Percentiles rank a stretch among this genome's conserved stretches.
Conservation (phyloP, 2,888 invertebrate genomes). For the Apantesis nais region DNA sequence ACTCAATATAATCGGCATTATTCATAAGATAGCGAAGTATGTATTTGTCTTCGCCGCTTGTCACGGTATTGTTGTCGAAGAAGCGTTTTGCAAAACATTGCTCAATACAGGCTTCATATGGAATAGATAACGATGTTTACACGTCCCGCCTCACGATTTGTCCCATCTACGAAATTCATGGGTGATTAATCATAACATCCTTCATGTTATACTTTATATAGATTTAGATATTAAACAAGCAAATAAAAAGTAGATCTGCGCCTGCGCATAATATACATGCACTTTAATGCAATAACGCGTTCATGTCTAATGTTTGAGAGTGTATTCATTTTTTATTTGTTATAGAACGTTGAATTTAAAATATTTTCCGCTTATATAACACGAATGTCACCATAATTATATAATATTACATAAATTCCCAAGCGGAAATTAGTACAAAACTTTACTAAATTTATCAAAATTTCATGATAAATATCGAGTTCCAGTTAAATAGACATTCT, state of each 20-base stretch:
- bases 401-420: slow-evolving; percentile 7
- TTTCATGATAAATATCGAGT: slow-evolving; percentile 9
- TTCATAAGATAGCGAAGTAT: slow-evolving; percentile 82
- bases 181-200: slow-evolving; percentile 39
- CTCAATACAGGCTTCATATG: slow-evolving; percentile 63
- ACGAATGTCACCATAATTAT: slow-evolving; percentile 8
- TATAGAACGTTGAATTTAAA: not conserved
- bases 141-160: slow-evolving; percentile 50
- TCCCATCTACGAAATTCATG: slow-evolving; percentile 19
- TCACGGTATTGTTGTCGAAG: slow-evolving; percentile 78
- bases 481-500: slow-evolving; percentile 4
- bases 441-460: slow-evolving; percentile 2
- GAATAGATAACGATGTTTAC: slow-evolving; percentile 63
- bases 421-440: slow-evolving; percentile 6
- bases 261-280: slow-evolving; percentile 10
- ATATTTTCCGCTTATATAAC: slow-evolving; percentile 8
- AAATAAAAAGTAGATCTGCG: not conserved
- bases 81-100: slow-evolving; percentile 80
- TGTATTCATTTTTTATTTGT: not conserved
- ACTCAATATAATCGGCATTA: slow-evolving; percentile 83
- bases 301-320: slow-evolving; percentile 20
- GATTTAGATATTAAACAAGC: not conserved
- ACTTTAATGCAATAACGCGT: slow-evolving; percentile 15
- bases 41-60: slow-evolving; percentile 81
- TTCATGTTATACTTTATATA: not conserved